phyloP scores from a whole-genome alignment of 2,113 vertebrate species.

The Nerophis lumbriciformis region DNA sequence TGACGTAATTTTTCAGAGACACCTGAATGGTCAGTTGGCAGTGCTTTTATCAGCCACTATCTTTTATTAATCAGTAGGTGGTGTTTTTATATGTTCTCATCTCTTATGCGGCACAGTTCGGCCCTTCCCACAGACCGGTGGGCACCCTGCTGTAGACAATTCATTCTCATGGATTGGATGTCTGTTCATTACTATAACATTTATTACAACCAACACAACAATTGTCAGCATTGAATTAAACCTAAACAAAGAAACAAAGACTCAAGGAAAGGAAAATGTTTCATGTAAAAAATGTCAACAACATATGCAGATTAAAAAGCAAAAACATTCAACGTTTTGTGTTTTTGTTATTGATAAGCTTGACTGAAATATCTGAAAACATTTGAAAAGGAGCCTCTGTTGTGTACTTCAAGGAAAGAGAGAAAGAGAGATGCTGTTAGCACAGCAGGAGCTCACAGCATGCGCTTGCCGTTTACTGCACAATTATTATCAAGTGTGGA shows the following conservation, averaged over 20 bases:
- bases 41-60: no score
- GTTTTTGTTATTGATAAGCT: slow-evolving; percentile 1
- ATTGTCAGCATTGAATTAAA: neutral
- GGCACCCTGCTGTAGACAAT: no score
- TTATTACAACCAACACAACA: neutral
- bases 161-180: neutral
- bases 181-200: neutral
- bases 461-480: slow-evolving; percentile 4
- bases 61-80: no score
- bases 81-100: no score
- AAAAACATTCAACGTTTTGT: neutral
- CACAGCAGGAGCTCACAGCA: slow-evolving; percentile 8
- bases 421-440: neutral
- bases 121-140: no score
- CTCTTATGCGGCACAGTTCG: no score
- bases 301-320: neutral
- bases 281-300: neutral
- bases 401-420: neutral
- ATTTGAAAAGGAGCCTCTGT: neutral
- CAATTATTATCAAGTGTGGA: slow-evolving; percentile 5
- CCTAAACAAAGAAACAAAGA: neutral
- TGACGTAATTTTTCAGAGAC: no score
- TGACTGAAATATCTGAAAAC: neutral
- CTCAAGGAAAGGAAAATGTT: neutral
- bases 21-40: no score